Evolutionary conservation across 2,113 vertebrate genomes (phyloP), one percentile per base, ranked within the genome.

Genomic region (Acanthochromis polyacanthus): DNA sequence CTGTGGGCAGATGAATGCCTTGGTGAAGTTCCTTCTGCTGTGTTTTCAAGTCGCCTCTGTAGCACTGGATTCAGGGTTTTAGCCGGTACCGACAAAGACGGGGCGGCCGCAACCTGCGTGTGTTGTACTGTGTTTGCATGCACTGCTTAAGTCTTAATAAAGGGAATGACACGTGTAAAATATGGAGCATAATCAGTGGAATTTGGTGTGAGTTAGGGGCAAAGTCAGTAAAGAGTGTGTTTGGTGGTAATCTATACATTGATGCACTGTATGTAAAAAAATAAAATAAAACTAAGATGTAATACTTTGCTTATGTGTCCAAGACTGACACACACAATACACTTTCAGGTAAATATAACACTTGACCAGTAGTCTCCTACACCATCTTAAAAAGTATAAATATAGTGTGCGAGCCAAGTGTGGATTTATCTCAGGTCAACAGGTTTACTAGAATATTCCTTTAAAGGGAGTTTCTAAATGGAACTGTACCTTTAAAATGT

Each of bases 91-190:
- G 12, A 20, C 8, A 16, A 19, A 52, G n/a, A n/a, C 6, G 0
- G 66, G 4, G 71, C 36, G 57, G 61, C 63, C 25, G 2, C 46
- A 3, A 5, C 10, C 25, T 59, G 58, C 48, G 50, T 17, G 1
- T 50, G 52, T 51, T 28, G 36, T 77, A 60, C 58, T 82, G 51
- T 82, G 56, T 68, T 64, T 89, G 82, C 86, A 89, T 86, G 75
- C 62, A 80, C 65, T 81, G 68, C 32, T 46, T 17, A 68, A 25
- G 9, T 78, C 53, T 73, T 73, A 78, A 67, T 67, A 80, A 88
- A 80, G 48, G 20, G 65, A 46, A 58, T 23, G 15, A 19, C 11
- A 17, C 16, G 10, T 56, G 12, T 38, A 38, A 68, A 82, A 15
- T 10, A 16, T 11, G 56, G 3, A 3, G 23, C 4, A 9, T 14